A percentile compares a stretch with the other conserved stretches of the same genome.
Conservation (phyloP, 2,797 vertebrate genomes). For the Rhinogobio ventralis region DNA sequence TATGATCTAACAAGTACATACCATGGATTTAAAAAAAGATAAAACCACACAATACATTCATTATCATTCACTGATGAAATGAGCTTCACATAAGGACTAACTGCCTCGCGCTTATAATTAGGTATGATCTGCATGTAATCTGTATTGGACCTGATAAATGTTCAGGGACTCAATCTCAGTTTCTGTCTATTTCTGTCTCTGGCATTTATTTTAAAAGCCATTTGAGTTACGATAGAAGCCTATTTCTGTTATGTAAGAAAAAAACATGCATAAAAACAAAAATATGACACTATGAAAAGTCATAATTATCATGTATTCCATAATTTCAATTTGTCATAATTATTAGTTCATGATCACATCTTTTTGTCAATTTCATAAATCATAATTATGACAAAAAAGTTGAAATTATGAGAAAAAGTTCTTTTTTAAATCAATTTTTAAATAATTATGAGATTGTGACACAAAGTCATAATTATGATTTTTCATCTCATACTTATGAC, state of each 20-base stretch:
- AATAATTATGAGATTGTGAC: no score
- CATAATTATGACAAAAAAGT: neutral
- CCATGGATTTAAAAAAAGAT: conserved; percentile 67
- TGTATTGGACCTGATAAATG: conserved; percentile 42
- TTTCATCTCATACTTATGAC: neutral
- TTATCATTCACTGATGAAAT: conserved; percentile 72
- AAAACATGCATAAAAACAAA: neutral
- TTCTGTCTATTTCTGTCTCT: neutral
- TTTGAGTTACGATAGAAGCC: neutral
- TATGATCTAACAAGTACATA: conserved; percentile 74
- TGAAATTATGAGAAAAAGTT: neutral
- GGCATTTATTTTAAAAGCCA: neutral
- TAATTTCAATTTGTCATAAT: neutral
- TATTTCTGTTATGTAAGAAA: neutral
- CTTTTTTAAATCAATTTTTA: neutral
- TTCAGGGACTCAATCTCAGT: conserved; percentile 9
- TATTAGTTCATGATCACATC: neutral
- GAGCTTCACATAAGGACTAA: conserved; percentile 67
- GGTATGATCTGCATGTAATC: conserved; percentile 60
- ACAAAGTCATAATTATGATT: neutral
- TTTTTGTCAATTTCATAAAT: neutral
- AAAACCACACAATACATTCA: conserved; percentile 73
- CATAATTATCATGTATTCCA: neutral
- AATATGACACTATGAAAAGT: neutral
- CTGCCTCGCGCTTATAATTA: conserved; percentile 64